A percentile compares a stretch with the other conserved stretches of the same genome.
Conservation (phyloP, 2,113 vertebrate genomes). For the Catharus bicknelli region DNA sequence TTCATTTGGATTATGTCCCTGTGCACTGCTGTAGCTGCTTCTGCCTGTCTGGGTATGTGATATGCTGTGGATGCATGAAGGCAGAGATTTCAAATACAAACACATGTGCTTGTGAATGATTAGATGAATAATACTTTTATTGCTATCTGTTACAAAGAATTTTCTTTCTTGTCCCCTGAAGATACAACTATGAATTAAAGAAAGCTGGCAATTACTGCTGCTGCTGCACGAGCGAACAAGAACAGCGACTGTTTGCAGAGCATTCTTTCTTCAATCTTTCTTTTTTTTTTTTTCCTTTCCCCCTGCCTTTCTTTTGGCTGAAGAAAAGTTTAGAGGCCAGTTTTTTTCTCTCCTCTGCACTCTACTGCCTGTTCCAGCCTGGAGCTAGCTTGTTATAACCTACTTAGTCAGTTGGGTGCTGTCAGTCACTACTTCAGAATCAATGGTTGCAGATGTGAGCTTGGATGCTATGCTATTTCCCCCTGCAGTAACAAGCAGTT, state of each 20-base stretch:
- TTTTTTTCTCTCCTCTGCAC: slow-evolving; percentile 61
- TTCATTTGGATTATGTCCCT: slow-evolving; percentile 3
- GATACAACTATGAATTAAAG: slow-evolving; percentile 70
- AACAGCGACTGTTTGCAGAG: slow-evolving; percentile 22
- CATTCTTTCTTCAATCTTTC: neutral
- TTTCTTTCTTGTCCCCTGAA: slow-evolving; percentile 66
- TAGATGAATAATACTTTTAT: slow-evolving; percentile 74
- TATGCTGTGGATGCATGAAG: neutral
- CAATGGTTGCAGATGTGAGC: slow-evolving; percentile 73
- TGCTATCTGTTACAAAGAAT: slow-evolving; percentile 60
- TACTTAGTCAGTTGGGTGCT: slow-evolving; percentile 75
- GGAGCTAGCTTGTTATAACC: slow-evolving; percentile 78
- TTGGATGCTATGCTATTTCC: slow-evolving; percentile 54
- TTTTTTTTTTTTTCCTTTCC: neutral
- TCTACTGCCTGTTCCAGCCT: slow-evolving; percentile 67
- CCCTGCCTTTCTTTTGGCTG: slow-evolving; percentile 52
- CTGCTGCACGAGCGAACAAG: slow-evolving; percentile 44
- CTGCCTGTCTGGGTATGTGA: neutral
- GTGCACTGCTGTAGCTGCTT: neutral
- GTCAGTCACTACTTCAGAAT: slow-evolving; percentile 75
- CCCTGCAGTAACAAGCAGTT: slow-evolving; percentile 67
- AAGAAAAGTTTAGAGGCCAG: slow-evolving; percentile 67
- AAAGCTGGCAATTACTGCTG: slow-evolving; percentile 65
- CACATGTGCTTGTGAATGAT: slow-evolving; percentile 58
- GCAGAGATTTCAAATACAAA: slow-evolving; percentile 47